Evolutionary conservation across 92 coral and sea anemone species (phyloP), one percentile per base, ranked within the genome.

Genomic region (Galaxea fascicularis): DNA sequence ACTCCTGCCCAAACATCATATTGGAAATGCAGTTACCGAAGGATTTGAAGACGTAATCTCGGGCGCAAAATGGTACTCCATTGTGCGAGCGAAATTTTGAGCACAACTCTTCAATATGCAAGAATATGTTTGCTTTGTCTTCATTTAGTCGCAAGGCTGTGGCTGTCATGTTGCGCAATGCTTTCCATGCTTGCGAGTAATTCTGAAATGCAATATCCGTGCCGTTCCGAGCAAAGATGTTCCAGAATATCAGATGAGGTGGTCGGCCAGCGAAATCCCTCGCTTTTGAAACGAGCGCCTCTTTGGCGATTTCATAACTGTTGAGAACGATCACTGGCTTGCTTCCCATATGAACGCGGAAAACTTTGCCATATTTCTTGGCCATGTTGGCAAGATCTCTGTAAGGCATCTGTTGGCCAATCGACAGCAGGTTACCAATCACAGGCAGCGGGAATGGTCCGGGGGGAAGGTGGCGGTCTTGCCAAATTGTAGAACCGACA

Each of bases 391-490:
- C 70, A 14, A 95, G 67, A 71, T 90, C 87, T 45, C 84, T 66
- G 85, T 93, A 92, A 12, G 94, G 93, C 27, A 21, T 27, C 71
- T 87, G 87, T 22, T 74, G 62, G 44, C 90, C 84, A 21, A 93
- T 75, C 59, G 91, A 75, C 47, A 91, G 92, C 1, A 93, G 88
- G 83, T 95, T 95, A 7, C 98, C 98, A 30, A 95, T 72, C 13
- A 91, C 47, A 0, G 98, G 98, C 14, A 95, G 83, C 1, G 98
- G 95, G 44, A 92, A 79, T 28, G 98, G 98, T 17, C 98, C 98
- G 0, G 41, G 41, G 41, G 41, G 97, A 80, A 95, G 91, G 25
- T 88, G 51, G 26, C 87, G 88, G 64, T 70, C 21, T 29, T 71
- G 52, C 31, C 83, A 66, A 8, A 86, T 24, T 28, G 85, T 71